Evolutionary conservation across 2,888 invertebrate species (phyloP).

Genomic region (Nineta flava): DNA sequence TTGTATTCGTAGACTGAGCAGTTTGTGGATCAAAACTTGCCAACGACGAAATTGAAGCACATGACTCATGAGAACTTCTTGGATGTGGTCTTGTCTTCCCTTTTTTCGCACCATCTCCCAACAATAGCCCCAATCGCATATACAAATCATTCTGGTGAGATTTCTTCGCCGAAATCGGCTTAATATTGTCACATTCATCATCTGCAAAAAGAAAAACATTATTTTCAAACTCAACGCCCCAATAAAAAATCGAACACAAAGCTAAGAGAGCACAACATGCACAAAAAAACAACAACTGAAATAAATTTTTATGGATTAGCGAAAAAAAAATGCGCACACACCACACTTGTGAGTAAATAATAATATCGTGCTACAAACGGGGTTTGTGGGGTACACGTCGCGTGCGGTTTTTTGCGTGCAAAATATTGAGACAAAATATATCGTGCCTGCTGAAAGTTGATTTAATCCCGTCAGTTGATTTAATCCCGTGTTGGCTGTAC

Average conservation of each 20-base stretch:
- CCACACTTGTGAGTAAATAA: slow-evolving; percentile 6
- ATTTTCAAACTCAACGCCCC: slow-evolving; percentile 16
- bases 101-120: slow-evolving; percentile 51
- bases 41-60: slow-evolving; percentile 23
- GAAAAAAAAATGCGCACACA: slow-evolving; percentile 5
- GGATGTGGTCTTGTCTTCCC: slow-evolving; percentile 27
- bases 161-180: slow-evolving; percentile 35
- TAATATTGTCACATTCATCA: slow-evolving; percentile 55
- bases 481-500: slow-evolving; percentile 56
- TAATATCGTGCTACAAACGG: slow-evolving; percentile 7
- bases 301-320: not conserved
- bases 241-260: slow-evolving; percentile 16
- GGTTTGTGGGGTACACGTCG: too few species aligned
- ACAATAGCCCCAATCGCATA: slow-evolving; percentile 64
- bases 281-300: slow-evolving; percentile 6
- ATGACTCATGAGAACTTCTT: slow-evolving; percentile 31
- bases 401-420: not conserved
- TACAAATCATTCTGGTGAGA: slow-evolving; percentile 63
- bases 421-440: too few species aligned
- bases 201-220: slow-evolving; percentile 30
- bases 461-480: slow-evolving; percentile 74
- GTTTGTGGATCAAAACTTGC: slow-evolving; percentile 36
- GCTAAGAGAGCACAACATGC: slow-evolving; percentile 4
- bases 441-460: slow-evolving; percentile 64
- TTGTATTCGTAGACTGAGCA: slow-evolving; percentile 65